Percentiles rank a stretch among this genome's conserved stretches.
Evolutionary conservation across 2,797 vertebrate species (phyloP).

Genomic region (Dicrostonyx torquatus): DNA sequence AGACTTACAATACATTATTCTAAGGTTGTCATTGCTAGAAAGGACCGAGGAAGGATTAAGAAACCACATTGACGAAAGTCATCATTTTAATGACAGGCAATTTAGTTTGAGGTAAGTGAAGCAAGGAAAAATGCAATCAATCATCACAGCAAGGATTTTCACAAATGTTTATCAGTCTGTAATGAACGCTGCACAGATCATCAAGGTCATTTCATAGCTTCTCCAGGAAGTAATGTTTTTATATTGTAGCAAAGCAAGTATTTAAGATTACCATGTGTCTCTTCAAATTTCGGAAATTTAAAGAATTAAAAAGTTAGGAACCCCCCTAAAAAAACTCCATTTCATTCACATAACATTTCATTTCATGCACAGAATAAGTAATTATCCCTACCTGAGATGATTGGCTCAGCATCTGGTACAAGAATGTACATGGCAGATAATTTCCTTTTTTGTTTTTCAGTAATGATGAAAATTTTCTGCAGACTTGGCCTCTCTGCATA

Average conservation of each 20-base stretch:
- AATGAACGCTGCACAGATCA: conserved; percentile 83
- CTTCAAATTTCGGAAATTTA: conserved; percentile 76
- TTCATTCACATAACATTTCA: conserved; percentile 47
- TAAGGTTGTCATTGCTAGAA: conserved; percentile 80
- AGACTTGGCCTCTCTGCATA: background rate
- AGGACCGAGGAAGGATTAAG: conserved; percentile 83
- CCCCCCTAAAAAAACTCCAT: conserved; percentile 19
- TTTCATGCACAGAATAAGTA: conserved; percentile 67
- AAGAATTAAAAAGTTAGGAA: conserved; percentile 70
- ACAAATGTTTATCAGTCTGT: conserved; percentile 87
- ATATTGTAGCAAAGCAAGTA: conserved; percentile 70
- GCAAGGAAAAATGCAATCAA: conserved; percentile 86
- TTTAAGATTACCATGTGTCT: conserved; percentile 79
- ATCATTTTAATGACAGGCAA: conserved; percentile 90
- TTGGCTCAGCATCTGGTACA: background rate
- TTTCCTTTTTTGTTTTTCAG: conserved; percentile 23
- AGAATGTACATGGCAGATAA: background rate
- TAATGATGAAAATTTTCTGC: background rate
- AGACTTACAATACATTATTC: conserved; percentile 84
- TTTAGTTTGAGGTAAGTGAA: conserved; percentile 87
- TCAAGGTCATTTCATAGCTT: conserved; percentile 86
- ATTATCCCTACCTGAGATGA: background rate
- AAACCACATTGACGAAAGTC: conserved; percentile 85
- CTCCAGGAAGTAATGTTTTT: conserved; percentile 81
- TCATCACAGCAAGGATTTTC: conserved; percentile 88